These are phyloP conservation scores for Todus mexicanus DNA, from an alignment of 2,797 vertebrate genomes.

Conservation along the genomic window DNA sequence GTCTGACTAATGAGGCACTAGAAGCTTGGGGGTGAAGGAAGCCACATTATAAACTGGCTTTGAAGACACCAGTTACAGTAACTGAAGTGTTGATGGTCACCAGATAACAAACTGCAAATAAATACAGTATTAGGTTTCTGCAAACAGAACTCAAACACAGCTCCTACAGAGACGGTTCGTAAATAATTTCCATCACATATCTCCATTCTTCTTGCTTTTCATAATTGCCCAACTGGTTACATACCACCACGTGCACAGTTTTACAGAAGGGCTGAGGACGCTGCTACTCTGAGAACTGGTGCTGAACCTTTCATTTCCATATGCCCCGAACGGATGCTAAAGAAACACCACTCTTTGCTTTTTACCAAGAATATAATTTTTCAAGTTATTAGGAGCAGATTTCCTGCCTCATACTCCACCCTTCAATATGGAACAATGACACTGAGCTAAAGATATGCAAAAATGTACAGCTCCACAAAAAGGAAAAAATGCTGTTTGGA, in stretches of 20 bases:
- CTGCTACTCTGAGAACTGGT: not conserved
- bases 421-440: constrained; percentile 25
- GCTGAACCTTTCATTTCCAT: not conserved
- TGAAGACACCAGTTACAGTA: not conserved
- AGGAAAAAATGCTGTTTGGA: not conserved
- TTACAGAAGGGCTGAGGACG: not conserved
- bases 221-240: not conserved
- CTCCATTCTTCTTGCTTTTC: not conserved
- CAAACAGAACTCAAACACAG: not conserved
- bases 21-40: not conserved
- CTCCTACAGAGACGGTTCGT: rapidly evolving
- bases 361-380: not conserved
- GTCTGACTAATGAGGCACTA: not conserved
- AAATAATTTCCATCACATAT: not conserved
- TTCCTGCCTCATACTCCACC: constrained; percentile 29
- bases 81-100: not conserved
- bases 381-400: constrained; percentile 18
- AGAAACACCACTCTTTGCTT: not conserved
- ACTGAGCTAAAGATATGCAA: constrained; percentile 10
- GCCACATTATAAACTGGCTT: not conserved
- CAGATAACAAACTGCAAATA: not conserved
- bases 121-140: not conserved
- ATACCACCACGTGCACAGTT: not conserved
- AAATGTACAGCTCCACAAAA: not conserved
- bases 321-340: not conserved